Evolutionary conservation across 2,113 vertebrate genomes (phyloP), one percentile per base, ranked within the genome.

Genomic region (Conger conger): DNA sequence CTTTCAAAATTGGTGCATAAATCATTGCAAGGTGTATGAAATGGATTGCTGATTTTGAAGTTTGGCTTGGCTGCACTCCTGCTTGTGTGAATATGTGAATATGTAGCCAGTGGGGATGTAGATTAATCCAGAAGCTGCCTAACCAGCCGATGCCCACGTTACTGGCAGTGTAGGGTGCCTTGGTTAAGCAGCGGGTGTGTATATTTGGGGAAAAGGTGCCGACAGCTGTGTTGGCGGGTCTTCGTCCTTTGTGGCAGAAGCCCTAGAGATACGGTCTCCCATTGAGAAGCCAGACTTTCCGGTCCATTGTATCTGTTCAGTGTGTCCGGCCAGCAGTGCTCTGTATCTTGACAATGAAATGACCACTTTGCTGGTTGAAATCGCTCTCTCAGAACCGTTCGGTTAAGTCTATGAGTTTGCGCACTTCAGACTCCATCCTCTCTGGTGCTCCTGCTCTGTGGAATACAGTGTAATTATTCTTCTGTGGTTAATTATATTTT

Each of bases 171-270:
- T 88, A 85, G 45, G 76, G 37, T 35, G 33, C 9, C 2, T 73
- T 73, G n/a, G 68, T 30, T 73, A 30, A 13, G n/a, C 27, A n/a
- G 81, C 50, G 81, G 81, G 82, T 89, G 86, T 90, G 89, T 82
- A 36, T 50, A 50, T 50, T 82, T 86, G 16, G 33, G 37, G 79
- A 38, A 82, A 53, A n/a, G 33, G 60, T 53, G 23, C 2, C 1
- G 38, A 38, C 54, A 85, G 0, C 81, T 90, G 60, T 76, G 79
- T 17, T 73, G 5, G 33, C n/a, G 27, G 11, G 68, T 73, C 68
- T 33, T 0, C 13, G 42, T 78, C 54, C 84, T 30, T 77, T 79
- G 23, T 88, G 30, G 76, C 40, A 87, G 76, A 77, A 33, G 50
- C 4, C 23, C 40, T 27, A 60, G n/a, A 76, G 63, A 40, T 38